phyloP scores from a whole-genome alignment of 2,888 invertebrate species.

The Meloe dianella region DNA sequence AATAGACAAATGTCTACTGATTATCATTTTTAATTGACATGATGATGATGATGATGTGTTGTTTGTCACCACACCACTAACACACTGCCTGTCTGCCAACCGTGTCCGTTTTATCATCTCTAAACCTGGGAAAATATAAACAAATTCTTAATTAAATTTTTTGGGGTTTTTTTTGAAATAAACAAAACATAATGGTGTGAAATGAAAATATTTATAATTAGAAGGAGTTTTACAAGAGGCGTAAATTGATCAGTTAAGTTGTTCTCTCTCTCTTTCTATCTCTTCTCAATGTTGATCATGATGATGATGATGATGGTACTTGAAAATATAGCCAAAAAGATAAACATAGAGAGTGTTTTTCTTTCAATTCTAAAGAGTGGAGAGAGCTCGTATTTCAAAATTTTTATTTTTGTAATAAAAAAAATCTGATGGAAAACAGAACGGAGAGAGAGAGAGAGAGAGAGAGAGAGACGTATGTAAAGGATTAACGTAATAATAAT shows the following conservation, averaged over 20 bases:
- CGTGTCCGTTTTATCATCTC: not conserved
- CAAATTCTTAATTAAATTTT: not conserved
- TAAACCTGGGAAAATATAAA: not conserved
- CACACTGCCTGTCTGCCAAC: too few species aligned
- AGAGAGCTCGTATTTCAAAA: too few species aligned
- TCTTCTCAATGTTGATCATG: not conserved
- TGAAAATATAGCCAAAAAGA: not conserved
- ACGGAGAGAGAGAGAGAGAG: not conserved
- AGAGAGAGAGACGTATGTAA: not conserved
- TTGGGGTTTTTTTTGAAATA: not conserved
- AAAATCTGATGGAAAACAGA: not conserved
- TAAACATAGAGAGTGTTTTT: not conserved
- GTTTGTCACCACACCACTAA: too few species aligned
- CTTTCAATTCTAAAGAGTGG: too few species aligned
- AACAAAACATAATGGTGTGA: not conserved
- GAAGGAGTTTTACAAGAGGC: not conserved
- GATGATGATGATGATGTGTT: slow-evolving; percentile 11
- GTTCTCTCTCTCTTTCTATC: not conserved
- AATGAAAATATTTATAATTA: slow-evolving; percentile 6
- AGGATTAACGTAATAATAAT: not conserved
- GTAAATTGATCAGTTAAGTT: not conserved
- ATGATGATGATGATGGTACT: not conserved
- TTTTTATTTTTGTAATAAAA: not conserved
- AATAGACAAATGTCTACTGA: too few species aligned
- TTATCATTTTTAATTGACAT: slow-evolving; percentile 2